A percentile compares a stretch with the other conserved stretches of the same genome.
Conservation (phyloP, 1,140 invertebrate species). For the Cotesia typhae region DNA sequence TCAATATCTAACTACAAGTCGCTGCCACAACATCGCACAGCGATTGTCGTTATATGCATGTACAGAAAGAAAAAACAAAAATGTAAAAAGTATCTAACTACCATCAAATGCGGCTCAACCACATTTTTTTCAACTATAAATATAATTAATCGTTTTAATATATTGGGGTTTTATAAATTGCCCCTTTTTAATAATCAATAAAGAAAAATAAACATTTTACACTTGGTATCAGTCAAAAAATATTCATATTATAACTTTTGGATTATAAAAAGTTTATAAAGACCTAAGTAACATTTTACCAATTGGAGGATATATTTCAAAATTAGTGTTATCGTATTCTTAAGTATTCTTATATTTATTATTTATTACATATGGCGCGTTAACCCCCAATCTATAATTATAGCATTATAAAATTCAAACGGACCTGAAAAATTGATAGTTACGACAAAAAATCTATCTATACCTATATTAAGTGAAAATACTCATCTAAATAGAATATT, state of each 20-base stretch:
- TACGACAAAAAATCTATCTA: not conserved
- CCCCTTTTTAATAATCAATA: not conserved
- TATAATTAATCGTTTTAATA: not conserved
- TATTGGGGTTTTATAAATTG: not conserved
- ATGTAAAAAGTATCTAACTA: not conserved
- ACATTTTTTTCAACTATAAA: not conserved
- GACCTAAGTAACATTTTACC: conserved; percentile 28
- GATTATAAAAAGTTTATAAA: conserved; percentile 4
- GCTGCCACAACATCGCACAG: conserved; percentile 13
- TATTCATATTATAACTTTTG: too few relatives aligned
- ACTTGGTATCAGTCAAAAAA: too few relatives aligned
- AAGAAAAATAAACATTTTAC: not conserved
- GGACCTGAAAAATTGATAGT: not conserved
- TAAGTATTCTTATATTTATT: conserved; percentile 7
- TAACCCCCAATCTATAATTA: not conserved
- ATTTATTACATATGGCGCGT: not conserved
- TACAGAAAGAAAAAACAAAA: conserved; percentile 12
- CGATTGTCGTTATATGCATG: not conserved
- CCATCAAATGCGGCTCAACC: conserved; percentile 10
- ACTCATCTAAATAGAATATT: conserved; percentile 6
- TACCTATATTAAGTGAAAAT: not conserved
- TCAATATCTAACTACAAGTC: conserved; percentile 2
- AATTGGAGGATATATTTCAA: conserved; percentile 31
- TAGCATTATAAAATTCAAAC: not conserved
- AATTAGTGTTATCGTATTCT: conserved; percentile 21